Percentiles rank a stretch among this genome's conserved stretches.
Conservation (phyloP, 2,888 invertebrate genomes). For the Tenthredo livida region DNA sequence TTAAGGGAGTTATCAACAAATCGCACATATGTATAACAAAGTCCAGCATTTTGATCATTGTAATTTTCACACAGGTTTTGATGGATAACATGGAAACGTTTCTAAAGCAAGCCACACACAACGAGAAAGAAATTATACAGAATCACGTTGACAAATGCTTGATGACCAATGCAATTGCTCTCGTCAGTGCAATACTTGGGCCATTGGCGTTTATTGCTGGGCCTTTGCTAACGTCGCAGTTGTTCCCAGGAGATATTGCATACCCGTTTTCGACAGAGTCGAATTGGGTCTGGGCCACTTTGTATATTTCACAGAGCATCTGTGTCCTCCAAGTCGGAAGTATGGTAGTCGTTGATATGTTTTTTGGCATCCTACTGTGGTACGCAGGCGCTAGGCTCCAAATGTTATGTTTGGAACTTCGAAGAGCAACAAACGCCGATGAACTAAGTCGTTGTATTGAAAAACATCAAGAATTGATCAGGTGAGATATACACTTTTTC, state of each 20-base stretch:
- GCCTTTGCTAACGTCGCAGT: conserved; percentile 58
- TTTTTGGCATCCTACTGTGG: conserved; percentile 64
- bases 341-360: conserved; percentile 58
- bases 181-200: conserved; percentile 58
- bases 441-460: conserved; percentile 30
- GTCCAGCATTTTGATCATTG: too few species aligned
- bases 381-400: conserved; percentile 63
- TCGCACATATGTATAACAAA: too few species aligned
- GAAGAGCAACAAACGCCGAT: too few species aligned
- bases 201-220: conserved; percentile 59
- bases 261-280: conserved; percentile 60
- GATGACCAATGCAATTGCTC: conserved; percentile 55
- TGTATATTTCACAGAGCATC: conserved; percentile 64
- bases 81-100: conserved; percentile 1
- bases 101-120: not conserved
- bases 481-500: conserved; percentile 45
- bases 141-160: conserved; percentile 60
- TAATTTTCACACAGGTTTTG: not conserved
- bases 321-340: conserved; percentile 60
- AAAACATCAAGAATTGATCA: conserved; percentile 56
- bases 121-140: conserved; percentile 48
- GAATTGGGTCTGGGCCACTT: conserved; percentile 53
- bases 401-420: conserved; percentile 50
- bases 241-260: not conserved
- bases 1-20: too few species aligned